Evolutionary conservation across 2,888 invertebrate genomes (phyloP).

Genomic region (Cantharis flavilabris): DNA sequence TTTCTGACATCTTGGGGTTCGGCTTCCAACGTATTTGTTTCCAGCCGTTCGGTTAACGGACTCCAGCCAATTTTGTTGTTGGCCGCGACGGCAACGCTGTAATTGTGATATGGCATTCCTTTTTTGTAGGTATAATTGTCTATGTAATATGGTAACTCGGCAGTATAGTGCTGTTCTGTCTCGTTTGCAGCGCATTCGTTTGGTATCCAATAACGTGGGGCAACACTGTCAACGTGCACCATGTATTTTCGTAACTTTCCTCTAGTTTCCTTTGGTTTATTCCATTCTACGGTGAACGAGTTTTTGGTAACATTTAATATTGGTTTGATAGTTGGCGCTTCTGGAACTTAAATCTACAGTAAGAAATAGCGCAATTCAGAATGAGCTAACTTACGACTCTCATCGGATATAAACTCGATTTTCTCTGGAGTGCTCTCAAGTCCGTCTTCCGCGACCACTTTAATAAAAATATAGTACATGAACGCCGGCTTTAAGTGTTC

Average conservation of each 20-base stretch:
- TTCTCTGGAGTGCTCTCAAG: slow-evolving; percentile 2
- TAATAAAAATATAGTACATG: slow-evolving; percentile 16
- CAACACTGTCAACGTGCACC: slow-evolving; percentile 8
- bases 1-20: slow-evolving; percentile 24
- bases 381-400: slow-evolving; percentile 19
- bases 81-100: slow-evolving; percentile 16
- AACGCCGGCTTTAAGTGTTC: slow-evolving; percentile 18
- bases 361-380: not conserved
- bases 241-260: slow-evolving; percentile 21
- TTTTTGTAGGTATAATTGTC: slow-evolving; percentile 13
- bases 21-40: slow-evolving; percentile 6
- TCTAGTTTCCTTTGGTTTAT: slow-evolving; percentile 23
- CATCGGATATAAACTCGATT: slow-evolving; percentile 9
- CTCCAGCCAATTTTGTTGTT: slow-evolving; percentile 19
- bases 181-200: slow-evolving; percentile 12
- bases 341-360: slow-evolving; percentile 18
- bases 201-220: slow-evolving; percentile 14
- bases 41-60: not conserved
- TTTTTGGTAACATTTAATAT: not conserved
- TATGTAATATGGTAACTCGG: not conserved
- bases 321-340: slow-evolving; percentile 12
- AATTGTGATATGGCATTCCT: slow-evolving; percentile 19
- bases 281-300: slow-evolving; percentile 16
- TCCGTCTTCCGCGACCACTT: not conserved
- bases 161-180: not conserved